A percentile compares a stretch with the other conserved stretches of the same genome.
These are phyloP conservation scores for Circaetus gallicus DNA, from an alignment of 2,113 vertebrate genomes.

Conservation along the genomic window DNA sequence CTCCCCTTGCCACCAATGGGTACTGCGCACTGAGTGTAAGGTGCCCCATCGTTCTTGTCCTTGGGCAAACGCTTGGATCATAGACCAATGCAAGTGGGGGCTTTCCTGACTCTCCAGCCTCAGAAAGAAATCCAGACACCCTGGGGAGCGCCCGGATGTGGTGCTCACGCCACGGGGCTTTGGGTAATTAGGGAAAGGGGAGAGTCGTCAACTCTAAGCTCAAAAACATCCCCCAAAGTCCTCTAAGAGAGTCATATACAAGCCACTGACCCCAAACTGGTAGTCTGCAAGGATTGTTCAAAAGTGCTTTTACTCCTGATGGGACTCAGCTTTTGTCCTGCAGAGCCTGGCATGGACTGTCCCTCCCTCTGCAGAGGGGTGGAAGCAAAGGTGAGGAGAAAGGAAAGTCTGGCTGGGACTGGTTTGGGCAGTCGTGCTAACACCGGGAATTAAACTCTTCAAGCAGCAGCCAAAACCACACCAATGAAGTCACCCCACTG, in stretches of 20 bases:
- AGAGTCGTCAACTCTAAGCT: background rate
- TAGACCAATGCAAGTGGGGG: accelerated
- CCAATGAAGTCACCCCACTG: accelerated
- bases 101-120: background rate
- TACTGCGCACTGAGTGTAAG: accelerated
- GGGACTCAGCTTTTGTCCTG: background rate
- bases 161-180: background rate
- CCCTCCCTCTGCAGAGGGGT: background rate
- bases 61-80: background rate
- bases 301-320: background rate
- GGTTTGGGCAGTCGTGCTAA: background rate
- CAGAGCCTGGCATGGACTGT: background rate
- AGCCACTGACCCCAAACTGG: background rate
- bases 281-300: background rate
- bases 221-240: background rate
- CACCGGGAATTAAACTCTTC: background rate
- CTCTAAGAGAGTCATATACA: background rate
- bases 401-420: background rate
- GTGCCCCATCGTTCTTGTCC: background rate
- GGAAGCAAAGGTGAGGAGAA: background rate
- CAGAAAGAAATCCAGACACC: background rate
- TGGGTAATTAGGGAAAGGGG: background rate
- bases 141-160: background rate
- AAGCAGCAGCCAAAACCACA: background rate
- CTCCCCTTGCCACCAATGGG: background rate